phyloP scores from a whole-genome alignment of 2,113 vertebrate species.

The Larimichthys polyactis region DNA sequence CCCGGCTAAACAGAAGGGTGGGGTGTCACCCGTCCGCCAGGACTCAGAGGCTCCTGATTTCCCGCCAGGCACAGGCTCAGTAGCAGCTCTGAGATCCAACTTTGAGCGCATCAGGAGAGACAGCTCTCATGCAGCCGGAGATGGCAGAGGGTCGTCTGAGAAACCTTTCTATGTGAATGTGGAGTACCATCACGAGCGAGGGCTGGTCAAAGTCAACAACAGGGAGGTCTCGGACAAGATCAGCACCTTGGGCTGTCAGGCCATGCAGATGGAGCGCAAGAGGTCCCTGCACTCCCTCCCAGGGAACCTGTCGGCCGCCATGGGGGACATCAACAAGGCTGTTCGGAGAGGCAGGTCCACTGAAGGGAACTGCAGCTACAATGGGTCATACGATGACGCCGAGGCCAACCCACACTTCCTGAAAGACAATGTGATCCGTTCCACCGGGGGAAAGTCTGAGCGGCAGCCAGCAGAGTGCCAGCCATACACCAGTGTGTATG shows the following conservation, averaged over 20 bases:
- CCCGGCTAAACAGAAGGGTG: slow-evolving; percentile 72
- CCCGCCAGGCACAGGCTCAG: slow-evolving; percentile 85
- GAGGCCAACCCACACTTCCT: slow-evolving; percentile 89
- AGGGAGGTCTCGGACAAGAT: slow-evolving; percentile 94
- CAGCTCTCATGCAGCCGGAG: slow-evolving; percentile 85
- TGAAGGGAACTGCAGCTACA: slow-evolving; percentile 86
- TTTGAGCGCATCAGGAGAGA: slow-evolving; percentile 91
- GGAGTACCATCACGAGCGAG: slow-evolving; percentile 95
- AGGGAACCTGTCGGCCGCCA: slow-evolving; percentile 80
- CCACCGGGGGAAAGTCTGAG: slow-evolving; percentile 80
- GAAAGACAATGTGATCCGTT: slow-evolving; percentile 61
- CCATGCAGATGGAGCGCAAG: slow-evolving; percentile 95
- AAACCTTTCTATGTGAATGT: slow-evolving; percentile 93
- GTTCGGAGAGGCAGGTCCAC: slow-evolving; percentile 85
- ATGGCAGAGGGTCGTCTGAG: slow-evolving; percentile 71
- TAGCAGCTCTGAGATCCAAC: slow-evolving; percentile 93
- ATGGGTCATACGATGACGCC: slow-evolving; percentile 90
- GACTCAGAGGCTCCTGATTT: slow-evolving; percentile 60
- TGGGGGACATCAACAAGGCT: slow-evolving; percentile 77
- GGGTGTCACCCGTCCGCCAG: slow-evolving; percentile 63
- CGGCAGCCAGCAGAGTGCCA: slow-evolving; percentile 88
- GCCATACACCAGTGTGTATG: slow-evolving; percentile 91
- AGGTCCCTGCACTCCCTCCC: slow-evolving; percentile 86
- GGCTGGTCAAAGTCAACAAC: slow-evolving; percentile 93
- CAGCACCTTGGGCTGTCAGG: slow-evolving; percentile 92